These are phyloP conservation scores for Ostrea edulis DNA, from an alignment of 1,140 invertebrate species.

Conservation along the genomic window DNA sequence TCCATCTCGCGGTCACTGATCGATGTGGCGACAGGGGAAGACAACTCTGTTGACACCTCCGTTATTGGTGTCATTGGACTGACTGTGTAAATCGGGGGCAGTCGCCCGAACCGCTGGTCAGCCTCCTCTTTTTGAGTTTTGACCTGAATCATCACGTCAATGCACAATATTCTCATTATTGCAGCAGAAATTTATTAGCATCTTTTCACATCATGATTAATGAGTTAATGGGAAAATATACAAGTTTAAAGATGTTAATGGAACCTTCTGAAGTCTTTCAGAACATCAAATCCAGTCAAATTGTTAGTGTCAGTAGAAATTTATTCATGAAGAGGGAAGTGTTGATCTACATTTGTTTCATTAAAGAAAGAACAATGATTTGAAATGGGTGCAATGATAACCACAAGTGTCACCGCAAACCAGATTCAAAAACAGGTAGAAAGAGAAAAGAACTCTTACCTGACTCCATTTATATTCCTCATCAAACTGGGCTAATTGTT, in stretches of 20 bases:
- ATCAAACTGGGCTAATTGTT: slow-evolving; percentile 68
- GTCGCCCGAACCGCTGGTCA: slow-evolving; percentile 49
- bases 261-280: neutral
- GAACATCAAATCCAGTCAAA: too few species aligned
- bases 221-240: neutral
- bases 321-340: too few species aligned
- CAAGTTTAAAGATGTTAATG: neutral
- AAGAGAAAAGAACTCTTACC: slow-evolving; percentile 49
- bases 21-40: slow-evolving; percentile 7
- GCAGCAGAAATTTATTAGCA: neutral
- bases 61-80: slow-evolving; percentile 24
- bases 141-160: slow-evolving; percentile 34
- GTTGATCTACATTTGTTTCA: neutral
- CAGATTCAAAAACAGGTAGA: neutral
- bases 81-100: slow-evolving; percentile 51
- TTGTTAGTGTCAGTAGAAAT: too few species aligned
- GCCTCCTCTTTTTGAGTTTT: slow-evolving; percentile 52
- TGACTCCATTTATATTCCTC: slow-evolving; percentile 69
- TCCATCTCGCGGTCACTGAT: neutral
- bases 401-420: slow-evolving; percentile 7
- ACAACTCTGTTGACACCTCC: neutral
- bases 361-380: neutral
- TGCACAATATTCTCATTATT: neutral
- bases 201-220: neutral
- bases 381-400: neutral